A percentile compares a stretch with the other conserved stretches of the same genome.
phyloP scores from a whole-genome alignment of 2,113 vertebrate species.

The Trogon melanurus region DNA sequence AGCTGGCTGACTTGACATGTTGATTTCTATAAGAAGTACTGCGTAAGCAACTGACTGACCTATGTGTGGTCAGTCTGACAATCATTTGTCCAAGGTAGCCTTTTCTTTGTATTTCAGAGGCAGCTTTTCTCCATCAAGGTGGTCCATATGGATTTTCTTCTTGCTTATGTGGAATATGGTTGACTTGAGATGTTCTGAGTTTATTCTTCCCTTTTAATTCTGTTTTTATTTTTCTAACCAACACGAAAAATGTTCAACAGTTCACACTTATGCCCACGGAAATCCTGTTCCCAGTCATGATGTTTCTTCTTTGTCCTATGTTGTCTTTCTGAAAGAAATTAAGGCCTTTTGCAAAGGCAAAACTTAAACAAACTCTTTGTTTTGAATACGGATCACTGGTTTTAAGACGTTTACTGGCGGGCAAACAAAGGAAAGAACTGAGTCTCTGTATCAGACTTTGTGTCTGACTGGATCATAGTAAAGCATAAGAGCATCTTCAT shows the following conservation, averaged over 20 bases:
- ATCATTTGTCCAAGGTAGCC: background rate
- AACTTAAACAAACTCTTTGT: background rate
- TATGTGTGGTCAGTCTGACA: background rate
- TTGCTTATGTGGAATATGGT: background rate
- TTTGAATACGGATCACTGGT: background rate
- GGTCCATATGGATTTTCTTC: background rate
- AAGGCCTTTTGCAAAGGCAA: background rate
- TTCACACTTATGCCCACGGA: background rate
- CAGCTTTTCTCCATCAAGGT: background rate
- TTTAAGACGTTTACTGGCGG: background rate
- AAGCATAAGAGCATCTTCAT: background rate
- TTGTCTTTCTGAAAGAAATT: background rate
- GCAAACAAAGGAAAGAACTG: background rate
- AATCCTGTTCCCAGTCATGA: background rate
- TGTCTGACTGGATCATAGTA: background rate
- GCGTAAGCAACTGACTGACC: background rate
- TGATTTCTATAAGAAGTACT: background rate
- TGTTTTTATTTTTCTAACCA: background rate
- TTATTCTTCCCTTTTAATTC: background rate
- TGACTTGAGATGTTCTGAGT: background rate
- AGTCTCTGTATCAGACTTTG: background rate
- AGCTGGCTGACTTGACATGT: background rate
- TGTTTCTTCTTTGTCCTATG: background rate
- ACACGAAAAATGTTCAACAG: background rate
- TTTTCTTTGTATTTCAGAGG: background rate